phyloP scores from a whole-genome alignment of 2,113 vertebrate genomes.

The Corythaixoides concolor region DNA sequence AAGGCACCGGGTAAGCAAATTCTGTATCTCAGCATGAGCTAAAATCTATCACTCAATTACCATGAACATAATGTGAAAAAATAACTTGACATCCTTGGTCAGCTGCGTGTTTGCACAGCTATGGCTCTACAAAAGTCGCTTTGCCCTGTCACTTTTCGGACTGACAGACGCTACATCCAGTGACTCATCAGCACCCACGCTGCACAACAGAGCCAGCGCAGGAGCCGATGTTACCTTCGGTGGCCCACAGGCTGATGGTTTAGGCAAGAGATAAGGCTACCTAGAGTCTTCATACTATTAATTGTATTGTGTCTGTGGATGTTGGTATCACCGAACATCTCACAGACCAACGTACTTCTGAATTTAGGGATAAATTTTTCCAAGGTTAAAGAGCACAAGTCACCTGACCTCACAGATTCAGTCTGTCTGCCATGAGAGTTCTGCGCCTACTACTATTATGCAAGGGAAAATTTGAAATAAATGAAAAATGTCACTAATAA shows the following conservation, averaged over 20 bases:
- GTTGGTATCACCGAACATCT: background rate
- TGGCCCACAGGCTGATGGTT: background rate
- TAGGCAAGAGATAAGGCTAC: background rate
- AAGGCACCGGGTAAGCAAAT: background rate
- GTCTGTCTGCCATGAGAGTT: background rate
- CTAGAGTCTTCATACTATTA: background rate
- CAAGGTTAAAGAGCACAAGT: rapidly evolving
- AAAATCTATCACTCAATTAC: background rate
- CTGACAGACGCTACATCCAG: background rate
- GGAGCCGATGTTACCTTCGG: background rate
- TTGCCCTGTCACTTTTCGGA: background rate
- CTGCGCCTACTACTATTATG: background rate
- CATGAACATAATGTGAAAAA: background rate
- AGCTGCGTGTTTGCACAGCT: background rate
- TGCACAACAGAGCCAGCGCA: background rate
- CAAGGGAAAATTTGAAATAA: background rate
- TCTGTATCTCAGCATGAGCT: background rate
- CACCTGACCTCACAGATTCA: background rate
- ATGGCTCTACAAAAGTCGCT: background rate
- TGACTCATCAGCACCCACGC: background rate
- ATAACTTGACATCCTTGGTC: background rate
- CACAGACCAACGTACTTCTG: background rate
- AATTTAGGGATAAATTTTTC: background rate
- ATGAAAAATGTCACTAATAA: background rate
- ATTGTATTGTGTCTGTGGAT: background rate